Evolutionary conservation across 2,797 vertebrate genomes (phyloP), one percentile per base, ranked within the genome.

Genomic region (Sciurus carolinensis): DNA sequence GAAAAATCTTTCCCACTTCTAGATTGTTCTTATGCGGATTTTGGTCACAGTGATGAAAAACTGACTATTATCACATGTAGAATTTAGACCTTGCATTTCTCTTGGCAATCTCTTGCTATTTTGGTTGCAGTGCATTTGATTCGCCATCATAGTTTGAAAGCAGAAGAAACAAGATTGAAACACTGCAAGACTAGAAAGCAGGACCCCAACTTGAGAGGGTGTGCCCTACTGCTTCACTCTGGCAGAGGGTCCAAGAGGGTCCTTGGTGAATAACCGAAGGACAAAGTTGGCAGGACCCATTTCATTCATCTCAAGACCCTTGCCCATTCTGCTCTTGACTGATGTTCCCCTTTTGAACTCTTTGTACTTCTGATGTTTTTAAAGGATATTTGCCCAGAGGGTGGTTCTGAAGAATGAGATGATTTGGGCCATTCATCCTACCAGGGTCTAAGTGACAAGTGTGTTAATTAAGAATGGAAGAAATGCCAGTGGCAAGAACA

Each of bases 391-490:
- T 94, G 50, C 81, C 92, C 81, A 96, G 91, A 96, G 80, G 44
- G 26, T 81, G 18, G 39, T 92, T 97, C 95, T 5, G 86, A 18
- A 17, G 33, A n/a, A 17, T 14, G 50, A 57, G 90, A 28, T 84
- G 39, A 72, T 57, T 76, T 87, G 50, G 33, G 47, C 47, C 90
- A 95, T 97, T 98, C 97, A 97, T 96, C n/a, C 87, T 96, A 47
- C 83, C 96, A 90, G 71, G 71, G 90, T 0, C 0, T 96, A 86
- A 10, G 39, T 96, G 98, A 98, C 93, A 97, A 95, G 90, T 4
- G 4, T 69, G 44, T 77, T 96, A 95, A 98, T 98, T 98, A 98
- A 98, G 95, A 95, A 94, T 7, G 89, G 95, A 98, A 97, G 96
- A 98, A 97, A 95, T 86, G 75, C 59, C 92, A 97, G 90, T 54